These are phyloP conservation scores for Lethenteron reissneri DNA, from an alignment of 2,113 vertebrate genomes.

Conservation along the genomic window DNA sequence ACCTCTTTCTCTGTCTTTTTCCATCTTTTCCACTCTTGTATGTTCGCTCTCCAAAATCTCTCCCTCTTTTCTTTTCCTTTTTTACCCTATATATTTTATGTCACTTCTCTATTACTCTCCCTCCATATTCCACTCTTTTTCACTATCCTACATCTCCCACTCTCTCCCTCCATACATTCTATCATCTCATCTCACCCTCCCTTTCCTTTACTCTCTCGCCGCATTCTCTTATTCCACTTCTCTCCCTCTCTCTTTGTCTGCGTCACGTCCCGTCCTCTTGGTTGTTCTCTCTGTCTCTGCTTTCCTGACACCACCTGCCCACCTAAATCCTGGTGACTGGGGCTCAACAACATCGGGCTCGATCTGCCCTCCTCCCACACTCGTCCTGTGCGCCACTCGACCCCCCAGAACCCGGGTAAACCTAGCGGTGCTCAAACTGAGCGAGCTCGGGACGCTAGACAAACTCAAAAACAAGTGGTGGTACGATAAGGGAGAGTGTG, in stretches of 20 bases:
- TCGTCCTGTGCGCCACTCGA: too few species aligned
- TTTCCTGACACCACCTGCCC: too few species aligned
- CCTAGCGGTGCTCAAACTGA: slow-evolving; percentile 99
- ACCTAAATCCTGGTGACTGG: too few species aligned
- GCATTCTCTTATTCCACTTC: neutral
- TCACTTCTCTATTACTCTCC: neutral
- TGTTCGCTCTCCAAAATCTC: neutral
- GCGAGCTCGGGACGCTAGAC: slow-evolving; percentile 99
- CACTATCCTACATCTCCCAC: neutral
- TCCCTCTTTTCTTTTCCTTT: neutral
- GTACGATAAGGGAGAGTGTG: slow-evolving; percentile 99
- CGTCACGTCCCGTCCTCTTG: neutral
- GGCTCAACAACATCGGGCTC: too few species aligned
- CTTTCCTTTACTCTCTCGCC: neutral
- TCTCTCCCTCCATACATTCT: neutral
- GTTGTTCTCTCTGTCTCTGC: too few species aligned
- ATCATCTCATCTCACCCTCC: neutral
- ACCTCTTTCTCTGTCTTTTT: neutral
- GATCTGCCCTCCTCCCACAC: too few species aligned
- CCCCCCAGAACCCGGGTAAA: slow-evolving; percentile 74
- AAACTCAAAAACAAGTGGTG: slow-evolving; percentile 99
- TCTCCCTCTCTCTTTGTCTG: neutral
- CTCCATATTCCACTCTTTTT: neutral
- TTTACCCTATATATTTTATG: neutral
- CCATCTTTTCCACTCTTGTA: neutral